Conservation (phyloP, 2,888 invertebrate species). For the Pollenia labialis region DNA sequence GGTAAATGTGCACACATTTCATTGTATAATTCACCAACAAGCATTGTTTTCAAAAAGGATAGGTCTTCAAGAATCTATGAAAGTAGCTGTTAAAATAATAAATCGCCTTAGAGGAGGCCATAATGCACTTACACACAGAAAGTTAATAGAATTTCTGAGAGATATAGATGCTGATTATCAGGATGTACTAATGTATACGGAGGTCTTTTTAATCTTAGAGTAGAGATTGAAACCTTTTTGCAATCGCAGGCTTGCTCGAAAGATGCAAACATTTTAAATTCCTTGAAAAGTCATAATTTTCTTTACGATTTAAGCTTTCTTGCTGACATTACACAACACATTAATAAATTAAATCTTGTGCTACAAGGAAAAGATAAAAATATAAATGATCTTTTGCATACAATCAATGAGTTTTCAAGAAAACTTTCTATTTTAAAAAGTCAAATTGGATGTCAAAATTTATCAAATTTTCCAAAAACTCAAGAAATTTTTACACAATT, state of each 20-base stretch:
- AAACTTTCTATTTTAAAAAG: conserved; percentile 20
- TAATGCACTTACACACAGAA: conserved; percentile 22
- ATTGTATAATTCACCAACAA: conserved; percentile 31
- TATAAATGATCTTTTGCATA: background rate
- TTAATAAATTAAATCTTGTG: conserved; percentile 6
- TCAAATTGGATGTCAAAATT: conserved; percentile 34
- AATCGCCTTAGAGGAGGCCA: conserved; percentile 47
- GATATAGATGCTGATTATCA: conserved; percentile 11
- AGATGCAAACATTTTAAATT: conserved; percentile 31
- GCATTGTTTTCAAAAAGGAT: conserved; percentile 21
- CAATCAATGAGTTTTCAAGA: conserved; percentile 30
- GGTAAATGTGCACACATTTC: conserved; percentile 31
- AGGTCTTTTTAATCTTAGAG: conserved; percentile 13
- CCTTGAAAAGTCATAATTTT: conserved; percentile 6
- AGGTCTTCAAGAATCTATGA: conserved; percentile 29
- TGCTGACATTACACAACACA: conserved; percentile 13
- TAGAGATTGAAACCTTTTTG: conserved; percentile 12
- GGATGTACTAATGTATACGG: background rate
- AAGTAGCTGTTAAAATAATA: conserved; percentile 25
- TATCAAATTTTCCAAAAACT: conserved; percentile 34
- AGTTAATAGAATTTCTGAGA: conserved; percentile 2
- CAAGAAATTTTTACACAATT: conserved; percentile 43
- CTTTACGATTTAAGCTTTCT: conserved; percentile 25
- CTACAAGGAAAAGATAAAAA: conserved; percentile 22
- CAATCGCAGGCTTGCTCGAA: conserved; percentile 25